Evolutionary conservation across 2,797 vertebrate species (phyloP), one percentile per base, ranked within the genome.

Genomic region (Gallinago nigripennis): DNA sequence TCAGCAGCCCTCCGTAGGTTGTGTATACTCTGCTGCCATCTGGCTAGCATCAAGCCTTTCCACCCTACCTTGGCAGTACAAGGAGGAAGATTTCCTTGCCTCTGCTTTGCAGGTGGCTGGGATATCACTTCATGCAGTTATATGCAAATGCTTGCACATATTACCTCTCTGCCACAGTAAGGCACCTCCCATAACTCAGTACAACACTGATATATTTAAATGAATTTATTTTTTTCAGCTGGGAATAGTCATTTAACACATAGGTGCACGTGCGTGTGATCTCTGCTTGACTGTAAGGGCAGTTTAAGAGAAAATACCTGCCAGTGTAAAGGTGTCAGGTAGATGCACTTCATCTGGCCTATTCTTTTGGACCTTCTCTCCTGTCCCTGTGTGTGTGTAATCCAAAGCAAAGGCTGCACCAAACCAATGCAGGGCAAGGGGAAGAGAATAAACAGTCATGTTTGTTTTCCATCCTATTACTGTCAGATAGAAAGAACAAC

Each of bases 1-100:
- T 66, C 48, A 39, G 86, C 80, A 83, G 83, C 56, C 50, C 5
- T 2, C 46, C 60, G 58, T 20, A 61, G 63, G 76, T 58, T 94
- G 94, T 84, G 71, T 51, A 95, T 73, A 25, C 94, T 96, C 92
- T 86, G 92, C 95, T 96, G 96, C 93, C 93, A 94, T 80, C 87
- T 96, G 91, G 92, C 91, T 94, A 92, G 48, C 0, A 0, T 9
- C 1, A 11, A 68, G 83, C 68, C 86, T 66, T 93, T 82, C 76
- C 53, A 80, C 48, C 65, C 77, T 73, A 8, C 69, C 86, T 93
- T 86, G 90, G 78, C 79, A 86, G 25, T 5, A 19, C 31, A 6
- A 31, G 1, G 16, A 84, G 78, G 71, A 87, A 87, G 65, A 5
- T 7, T 81, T 89, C 61, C 71, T 72, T 75, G 65, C 37, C 11